These are phyloP conservation scores for Raja brachyura DNA, from an alignment of 2,113 vertebrate species.

Conservation along the genomic window DNA sequence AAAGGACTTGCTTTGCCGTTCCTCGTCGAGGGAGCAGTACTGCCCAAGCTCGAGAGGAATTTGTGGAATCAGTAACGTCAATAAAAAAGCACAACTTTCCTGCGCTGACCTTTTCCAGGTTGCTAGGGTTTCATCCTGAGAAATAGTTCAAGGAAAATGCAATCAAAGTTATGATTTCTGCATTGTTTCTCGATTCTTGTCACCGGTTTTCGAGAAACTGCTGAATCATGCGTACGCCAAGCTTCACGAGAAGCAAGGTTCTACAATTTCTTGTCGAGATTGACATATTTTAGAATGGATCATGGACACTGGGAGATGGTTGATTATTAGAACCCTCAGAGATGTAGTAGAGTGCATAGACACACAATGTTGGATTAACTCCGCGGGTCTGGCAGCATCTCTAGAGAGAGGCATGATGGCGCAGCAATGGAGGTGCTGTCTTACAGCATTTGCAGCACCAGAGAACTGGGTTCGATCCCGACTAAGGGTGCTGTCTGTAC, in stretches of 20 bases:
- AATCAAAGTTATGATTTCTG: background rate
- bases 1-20: background rate
- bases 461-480: too few relatives aligned
- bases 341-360: too few relatives aligned
- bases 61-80: background rate
- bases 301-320: background rate
- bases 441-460: too few relatives aligned
- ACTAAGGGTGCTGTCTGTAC: too few relatives aligned
- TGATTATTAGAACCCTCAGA: too few relatives aligned
- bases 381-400: too few relatives aligned
- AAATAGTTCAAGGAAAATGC: background rate
- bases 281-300: background rate
- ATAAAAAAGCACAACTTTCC: background rate
- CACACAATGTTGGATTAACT: too few relatives aligned
- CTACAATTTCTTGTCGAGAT: background rate
- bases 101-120: background rate
- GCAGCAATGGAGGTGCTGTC: too few relatives aligned
- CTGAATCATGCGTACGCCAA: background rate
- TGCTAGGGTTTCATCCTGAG: background rate
- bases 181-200: background rate
- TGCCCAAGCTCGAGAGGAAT: background rate
- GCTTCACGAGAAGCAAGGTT: background rate
- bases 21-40: background rate
- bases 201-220: background rate
- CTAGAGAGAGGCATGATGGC: too few relatives aligned